phyloP scores from a whole-genome alignment of 2,888 invertebrate species.

The Papilio demoleus region DNA sequence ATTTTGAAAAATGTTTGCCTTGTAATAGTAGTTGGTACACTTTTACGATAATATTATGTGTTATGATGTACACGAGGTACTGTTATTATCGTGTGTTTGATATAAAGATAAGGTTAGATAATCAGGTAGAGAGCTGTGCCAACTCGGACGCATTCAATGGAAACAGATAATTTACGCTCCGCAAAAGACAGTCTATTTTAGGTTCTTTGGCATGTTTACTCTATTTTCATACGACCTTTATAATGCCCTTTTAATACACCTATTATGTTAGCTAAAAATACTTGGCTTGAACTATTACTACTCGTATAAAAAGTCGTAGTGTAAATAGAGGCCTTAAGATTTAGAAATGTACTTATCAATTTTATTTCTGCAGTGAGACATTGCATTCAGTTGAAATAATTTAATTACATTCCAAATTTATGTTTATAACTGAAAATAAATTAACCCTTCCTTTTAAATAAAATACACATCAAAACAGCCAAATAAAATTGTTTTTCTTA shows the following conservation, averaged over 20 bases:
- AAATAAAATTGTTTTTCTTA: not conserved
- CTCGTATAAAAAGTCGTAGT: not conserved
- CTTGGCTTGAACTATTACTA: not conserved
- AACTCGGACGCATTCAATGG: conserved; percentile 28
- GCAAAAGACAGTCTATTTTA: conserved; percentile 40
- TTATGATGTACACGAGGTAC: conserved; percentile 3
- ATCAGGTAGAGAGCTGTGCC: conserved; percentile 34
- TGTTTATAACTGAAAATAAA: too few species aligned
- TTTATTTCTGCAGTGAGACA: not conserved
- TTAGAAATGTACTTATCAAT: not conserved
- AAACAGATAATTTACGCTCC: conserved; percentile 36
- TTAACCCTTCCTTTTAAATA: too few species aligned
- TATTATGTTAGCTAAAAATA: conserved; percentile 15
- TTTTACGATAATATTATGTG: not conserved
- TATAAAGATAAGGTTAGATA: conserved; percentile 36
- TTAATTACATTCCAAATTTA: too few species aligned
- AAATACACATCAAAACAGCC: too few species aligned
- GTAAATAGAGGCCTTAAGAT: not conserved
- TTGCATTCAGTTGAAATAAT: too few species aligned
- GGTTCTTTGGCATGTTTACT: conserved; percentile 34
- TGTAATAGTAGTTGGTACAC: not conserved
- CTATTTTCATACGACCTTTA: conserved; percentile 36
- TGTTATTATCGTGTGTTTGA: conserved; percentile 26
- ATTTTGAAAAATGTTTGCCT: not conserved
- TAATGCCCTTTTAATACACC: conserved; percentile 16